Evolutionary conservation across 2,888 invertebrate species (phyloP).

Genomic region (Notodonta dromedarius): DNA sequence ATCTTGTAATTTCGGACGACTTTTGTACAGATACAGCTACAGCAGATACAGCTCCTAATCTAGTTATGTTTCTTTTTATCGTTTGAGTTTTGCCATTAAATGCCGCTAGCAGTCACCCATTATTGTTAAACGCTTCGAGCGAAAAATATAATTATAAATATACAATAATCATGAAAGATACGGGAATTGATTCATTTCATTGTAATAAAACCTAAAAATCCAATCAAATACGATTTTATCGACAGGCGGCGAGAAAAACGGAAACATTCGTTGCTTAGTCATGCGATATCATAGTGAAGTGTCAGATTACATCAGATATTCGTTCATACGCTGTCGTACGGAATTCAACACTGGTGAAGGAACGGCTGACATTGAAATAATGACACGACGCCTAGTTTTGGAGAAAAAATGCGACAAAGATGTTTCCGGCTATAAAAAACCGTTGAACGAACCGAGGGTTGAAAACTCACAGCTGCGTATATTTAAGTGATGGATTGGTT

Average conservation of each 20-base stretch:
- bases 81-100: too few relatives aligned
- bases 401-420: constrained; percentile 5
- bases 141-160: too few relatives aligned
- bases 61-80: background rate
- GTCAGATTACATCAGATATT: constrained; percentile 45
- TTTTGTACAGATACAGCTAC: too few relatives aligned
- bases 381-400: constrained; percentile 21
- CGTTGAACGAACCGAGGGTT: background rate
- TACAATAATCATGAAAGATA: too few relatives aligned
- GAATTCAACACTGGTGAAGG: constrained; percentile 27
- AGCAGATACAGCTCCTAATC: background rate
- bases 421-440: constrained; percentile 6
- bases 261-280: constrained; percentile 33
- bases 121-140: too few relatives aligned
- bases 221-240: background rate
- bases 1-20: background rate
- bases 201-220: too few relatives aligned
- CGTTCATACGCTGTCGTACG: constrained; percentile 28
- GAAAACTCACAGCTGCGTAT: constrained; percentile 1
- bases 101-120: too few relatives aligned
- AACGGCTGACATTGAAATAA: constrained; percentile 32
- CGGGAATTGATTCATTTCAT: too few relatives aligned
- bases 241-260: constrained; percentile 33
- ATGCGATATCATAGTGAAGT: constrained; percentile 41
- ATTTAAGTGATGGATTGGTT: background rate